These are phyloP conservation scores for Tholera decimalis DNA, from an alignment of 2,888 invertebrate genomes.

Conservation along the genomic window DNA sequence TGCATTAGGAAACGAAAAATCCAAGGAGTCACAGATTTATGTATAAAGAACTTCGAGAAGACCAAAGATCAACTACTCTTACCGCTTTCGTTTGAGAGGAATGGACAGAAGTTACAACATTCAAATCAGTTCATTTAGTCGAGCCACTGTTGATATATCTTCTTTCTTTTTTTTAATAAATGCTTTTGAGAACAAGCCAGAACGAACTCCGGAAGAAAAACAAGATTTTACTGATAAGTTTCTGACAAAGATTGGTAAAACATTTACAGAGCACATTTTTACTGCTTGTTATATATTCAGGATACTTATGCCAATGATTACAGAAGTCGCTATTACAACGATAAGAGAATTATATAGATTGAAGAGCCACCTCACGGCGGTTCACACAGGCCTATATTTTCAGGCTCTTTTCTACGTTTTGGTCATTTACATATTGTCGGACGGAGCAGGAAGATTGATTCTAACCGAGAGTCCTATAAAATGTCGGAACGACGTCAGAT, in stretches of 20 bases:
- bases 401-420: slow-evolving; percentile 71
- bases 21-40: slow-evolving; percentile 62
- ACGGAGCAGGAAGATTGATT: slow-evolving; percentile 64
- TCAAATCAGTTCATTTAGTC: slow-evolving; percentile 68
- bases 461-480: slow-evolving; percentile 61
- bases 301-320: slow-evolving; percentile 53
- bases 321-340: slow-evolving; percentile 57
- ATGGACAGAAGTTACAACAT: slow-evolving; percentile 67
- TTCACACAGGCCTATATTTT: slow-evolving; percentile 71
- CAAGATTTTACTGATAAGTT: slow-evolving; percentile 55
- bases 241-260: slow-evolving; percentile 54
- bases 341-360: slow-evolving; percentile 67
- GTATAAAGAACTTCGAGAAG: slow-evolving; percentile 64
- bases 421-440: slow-evolving; percentile 64
- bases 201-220: slow-evolving; percentile 11
- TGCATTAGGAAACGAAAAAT: slow-evolving; percentile 65
- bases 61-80: slow-evolving; percentile 39
- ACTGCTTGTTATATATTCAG: slow-evolving; percentile 62
- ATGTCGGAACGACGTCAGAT: slow-evolving; percentile 64
- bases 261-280: slow-evolving; percentile 66
- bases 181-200: slow-evolving; percentile 27
- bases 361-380: slow-evolving; percentile 64
- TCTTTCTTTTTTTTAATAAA: too few relatives aligned
- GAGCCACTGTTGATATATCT: slow-evolving; percentile 65
- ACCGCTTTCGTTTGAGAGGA: slow-evolving; percentile 67